These are phyloP conservation scores for Pandemis cinnamomeana DNA, from an alignment of 2,888 invertebrate species.

Conservation along the genomic window DNA sequence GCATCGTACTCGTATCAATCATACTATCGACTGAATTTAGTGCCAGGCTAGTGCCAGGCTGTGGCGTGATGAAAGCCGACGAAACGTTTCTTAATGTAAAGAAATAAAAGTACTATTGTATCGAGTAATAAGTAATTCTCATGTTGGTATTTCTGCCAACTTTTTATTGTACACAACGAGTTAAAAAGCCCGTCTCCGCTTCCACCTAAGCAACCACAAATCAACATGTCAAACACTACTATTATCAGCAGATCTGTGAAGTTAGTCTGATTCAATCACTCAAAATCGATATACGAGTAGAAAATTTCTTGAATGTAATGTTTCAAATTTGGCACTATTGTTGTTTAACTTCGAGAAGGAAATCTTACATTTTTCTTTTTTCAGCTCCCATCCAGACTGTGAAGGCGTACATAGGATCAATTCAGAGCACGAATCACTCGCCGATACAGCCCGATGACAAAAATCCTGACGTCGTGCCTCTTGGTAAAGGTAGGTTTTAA, in stretches of 20 bases:
- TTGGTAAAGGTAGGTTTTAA: slow-evolving; percentile 89
- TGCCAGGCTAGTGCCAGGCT: slow-evolving; percentile 61
- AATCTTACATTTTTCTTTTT: slow-evolving; percentile 47
- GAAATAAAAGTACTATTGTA: neutral
- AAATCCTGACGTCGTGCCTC: slow-evolving; percentile 95
- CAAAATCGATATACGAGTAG: no score
- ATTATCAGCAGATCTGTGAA: no score
- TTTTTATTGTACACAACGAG: no score
- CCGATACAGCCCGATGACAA: slow-evolving; percentile 93
- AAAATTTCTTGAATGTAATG: no score
- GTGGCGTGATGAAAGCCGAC: slow-evolving; percentile 13
- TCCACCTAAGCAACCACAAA: no score
- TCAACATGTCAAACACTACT: no score
- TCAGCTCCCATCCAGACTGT: slow-evolving; percentile 74
- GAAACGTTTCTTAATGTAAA: slow-evolving; percentile 1
- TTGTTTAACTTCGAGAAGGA: neutral
- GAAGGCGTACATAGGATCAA: slow-evolving; percentile 86
- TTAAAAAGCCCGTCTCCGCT: no score
- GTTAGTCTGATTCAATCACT: no score
- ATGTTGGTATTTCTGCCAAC: no score
- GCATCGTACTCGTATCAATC: slow-evolving; percentile 1
- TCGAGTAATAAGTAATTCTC: no score
- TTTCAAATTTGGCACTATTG: no score
- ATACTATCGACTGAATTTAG: slow-evolving; percentile 25
- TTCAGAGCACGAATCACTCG: slow-evolving; percentile 83